Evolutionary conservation across 2,113 vertebrate species (phyloP).

Genomic region (Mesembrinibis cayennensis): DNA sequence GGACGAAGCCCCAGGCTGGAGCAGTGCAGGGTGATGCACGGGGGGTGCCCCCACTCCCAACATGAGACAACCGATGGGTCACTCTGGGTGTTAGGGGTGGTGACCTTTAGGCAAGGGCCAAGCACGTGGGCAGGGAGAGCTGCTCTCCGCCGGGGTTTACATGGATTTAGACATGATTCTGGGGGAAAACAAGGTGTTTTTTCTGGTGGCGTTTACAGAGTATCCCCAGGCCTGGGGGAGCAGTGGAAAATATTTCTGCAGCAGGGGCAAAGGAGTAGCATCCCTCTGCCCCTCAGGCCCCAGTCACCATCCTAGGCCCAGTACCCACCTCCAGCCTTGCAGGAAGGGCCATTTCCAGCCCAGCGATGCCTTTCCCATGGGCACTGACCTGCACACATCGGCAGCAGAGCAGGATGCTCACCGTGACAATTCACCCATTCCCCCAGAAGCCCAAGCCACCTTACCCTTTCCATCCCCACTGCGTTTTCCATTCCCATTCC

Average conservation of each 20-base stretch:
- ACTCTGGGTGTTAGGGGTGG: accelerated
- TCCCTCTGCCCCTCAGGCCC: neutral
- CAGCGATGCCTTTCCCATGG: neutral
- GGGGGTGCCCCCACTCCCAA: neutral
- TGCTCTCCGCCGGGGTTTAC: neutral
- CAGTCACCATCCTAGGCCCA: neutral
- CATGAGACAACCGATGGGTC: neutral
- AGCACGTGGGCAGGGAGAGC: neutral
- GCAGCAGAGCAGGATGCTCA: neutral
- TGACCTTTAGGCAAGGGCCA: neutral
- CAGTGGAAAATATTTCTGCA: neutral
- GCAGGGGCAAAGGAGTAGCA: neutral
- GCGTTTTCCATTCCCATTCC: neutral
- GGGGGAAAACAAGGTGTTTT: neutral
- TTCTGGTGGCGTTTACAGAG: neutral
- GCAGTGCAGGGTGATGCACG: accelerated
- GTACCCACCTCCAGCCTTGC: neutral
- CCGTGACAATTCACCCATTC: accelerated
- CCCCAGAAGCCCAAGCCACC: accelerated
- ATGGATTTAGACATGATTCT: neutral
- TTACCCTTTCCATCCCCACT: neutral
- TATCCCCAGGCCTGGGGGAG: neutral
- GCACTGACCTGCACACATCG: neutral
- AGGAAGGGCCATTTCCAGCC: neutral
- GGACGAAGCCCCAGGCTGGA: neutral